A percentile compares a stretch with the other conserved stretches of the same genome.
These are phyloP conservation scores for Papilio aristodemus DNA, from an alignment of 1,140 invertebrate species.

Conservation along the genomic window DNA sequence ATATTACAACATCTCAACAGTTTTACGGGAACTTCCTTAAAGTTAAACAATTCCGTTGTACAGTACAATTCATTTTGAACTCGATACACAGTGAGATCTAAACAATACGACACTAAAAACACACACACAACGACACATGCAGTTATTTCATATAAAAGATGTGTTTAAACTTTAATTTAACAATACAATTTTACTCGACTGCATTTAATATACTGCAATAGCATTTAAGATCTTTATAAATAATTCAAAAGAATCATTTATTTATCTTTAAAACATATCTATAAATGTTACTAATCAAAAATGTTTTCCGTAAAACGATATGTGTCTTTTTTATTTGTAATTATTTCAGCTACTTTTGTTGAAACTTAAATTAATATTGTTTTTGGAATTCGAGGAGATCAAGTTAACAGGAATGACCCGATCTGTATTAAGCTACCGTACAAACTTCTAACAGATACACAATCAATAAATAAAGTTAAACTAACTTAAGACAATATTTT, in stretches of 20 bases:
- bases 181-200: not conserved
- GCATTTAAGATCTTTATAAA: not conserved
- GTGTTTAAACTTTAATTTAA: not conserved
- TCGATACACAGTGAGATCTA: conserved; percentile 70
- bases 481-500: conserved; percentile 61
- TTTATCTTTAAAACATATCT: not conserved
- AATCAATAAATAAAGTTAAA: conserved; percentile 66
- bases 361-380: conserved; percentile 34
- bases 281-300: too few species aligned
- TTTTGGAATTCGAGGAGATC: conserved; percentile 70
- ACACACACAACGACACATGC: conserved; percentile 41
- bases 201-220: not conserved
- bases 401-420: conserved; percentile 42
- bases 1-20: conserved; percentile 71
- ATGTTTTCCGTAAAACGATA: too few species aligned
- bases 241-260: conserved; percentile 10
- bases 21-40: conserved; percentile 54
- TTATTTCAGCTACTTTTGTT: not conserved
- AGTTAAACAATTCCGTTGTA: conserved; percentile 52
- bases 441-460: conserved; percentile 49
- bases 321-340: too few species aligned
- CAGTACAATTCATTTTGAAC: conserved; percentile 54
- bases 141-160: conserved; percentile 29
- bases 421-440: conserved; percentile 38
- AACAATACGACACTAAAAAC: conserved; percentile 49